These are phyloP conservation scores for Tigriopus californicus DNA, from an alignment of 2,888 invertebrate species.

Conservation along the genomic window DNA sequence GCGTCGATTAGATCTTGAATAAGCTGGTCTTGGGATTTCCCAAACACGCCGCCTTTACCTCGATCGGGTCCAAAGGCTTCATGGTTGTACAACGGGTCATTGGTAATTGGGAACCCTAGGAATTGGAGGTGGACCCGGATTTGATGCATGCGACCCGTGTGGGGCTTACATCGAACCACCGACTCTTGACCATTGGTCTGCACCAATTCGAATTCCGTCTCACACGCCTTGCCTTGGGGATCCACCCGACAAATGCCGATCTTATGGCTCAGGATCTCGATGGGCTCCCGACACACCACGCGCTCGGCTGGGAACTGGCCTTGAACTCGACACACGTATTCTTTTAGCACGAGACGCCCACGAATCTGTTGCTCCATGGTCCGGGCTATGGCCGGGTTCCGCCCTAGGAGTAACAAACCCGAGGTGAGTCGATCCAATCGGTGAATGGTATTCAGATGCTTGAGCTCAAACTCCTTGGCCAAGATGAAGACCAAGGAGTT, in stretches of 20 bases:
- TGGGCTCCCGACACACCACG: slow-evolving; percentile 68
- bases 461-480: slow-evolving; percentile 83
- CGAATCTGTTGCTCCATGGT: slow-evolving; percentile 89
- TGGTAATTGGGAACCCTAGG: slow-evolving; percentile 91
- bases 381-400: slow-evolving; percentile 77
- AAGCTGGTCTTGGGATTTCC: slow-evolving; percentile 70
- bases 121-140: slow-evolving; percentile 96
- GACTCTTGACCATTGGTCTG: slow-evolving; percentile 76
- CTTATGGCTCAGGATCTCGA: slow-evolving; percentile 82
- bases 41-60: slow-evolving; percentile 60
- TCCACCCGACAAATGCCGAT: slow-evolving; percentile 90
- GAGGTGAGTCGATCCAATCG: slow-evolving; percentile 90
- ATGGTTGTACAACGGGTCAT: slow-evolving; percentile 92
- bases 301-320: slow-evolving; percentile 65
- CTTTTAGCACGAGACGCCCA: slow-evolving; percentile 75
- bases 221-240: slow-evolving; percentile 75
- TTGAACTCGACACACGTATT: slow-evolving; percentile 85
- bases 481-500: slow-evolving; percentile 92
- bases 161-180: slow-evolving; percentile 79
- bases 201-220: slow-evolving; percentile 71
- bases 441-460: slow-evolving; percentile 81
- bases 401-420: slow-evolving; percentile 74
- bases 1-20: slow-evolving; percentile 72
- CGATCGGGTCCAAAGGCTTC: slow-evolving; percentile 82
- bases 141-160: slow-evolving; percentile 96